Base-by-base conservation (phyloP, 2,888 invertebrate genomes). In the Leptinotarsa peninsularis region DNA sequence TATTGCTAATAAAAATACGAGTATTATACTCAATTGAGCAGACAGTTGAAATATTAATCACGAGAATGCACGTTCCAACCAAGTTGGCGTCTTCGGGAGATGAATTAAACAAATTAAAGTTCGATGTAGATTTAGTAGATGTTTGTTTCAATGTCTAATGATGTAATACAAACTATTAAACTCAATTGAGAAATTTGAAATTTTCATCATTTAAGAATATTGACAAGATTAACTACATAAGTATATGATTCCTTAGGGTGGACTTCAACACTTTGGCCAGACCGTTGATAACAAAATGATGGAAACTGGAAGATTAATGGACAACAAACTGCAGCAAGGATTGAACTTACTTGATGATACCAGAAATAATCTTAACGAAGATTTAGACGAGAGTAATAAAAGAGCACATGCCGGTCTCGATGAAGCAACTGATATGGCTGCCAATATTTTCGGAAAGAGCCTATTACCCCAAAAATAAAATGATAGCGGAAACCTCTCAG, bases 361-460 rank as follows among this genome's bases (percentile, higher is more conserved):
- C 18, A 76, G 71, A 49, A 73, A 68, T 54, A 75, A 79, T n/a
- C n/a, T 79, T 52, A 72, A 52, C 27, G 77, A 82, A 50, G 81
- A 76, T 60, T 21, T 80, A 33, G 81, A 81, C 4, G 83, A 83
- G 72, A 74, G 73, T 18, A 83, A 82, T 54, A 83, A 83, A 76
- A 77, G 79, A 67, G 81, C 82, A 4, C 82, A 83, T 67, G 82
- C 82, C 23, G 83, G 82, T 33, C 71, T 84, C 0, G 84, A 83
- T 60, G 83, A 83, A n/a, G 76, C 78, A 2, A 76, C 79, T 23
- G 79, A 80, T 67, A 68, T 80, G 10, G 81, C 83, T 4, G 74
- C 79, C 27, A 80, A 80, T 75, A 74, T 84, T 73, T 81, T 84
- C 54, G 81, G 80, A 21, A 83, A 68, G 27, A 68, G 63, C n/a